phyloP scores from a whole-genome alignment of 2,888 invertebrate genomes.

The Hipparchia semele region DNA sequence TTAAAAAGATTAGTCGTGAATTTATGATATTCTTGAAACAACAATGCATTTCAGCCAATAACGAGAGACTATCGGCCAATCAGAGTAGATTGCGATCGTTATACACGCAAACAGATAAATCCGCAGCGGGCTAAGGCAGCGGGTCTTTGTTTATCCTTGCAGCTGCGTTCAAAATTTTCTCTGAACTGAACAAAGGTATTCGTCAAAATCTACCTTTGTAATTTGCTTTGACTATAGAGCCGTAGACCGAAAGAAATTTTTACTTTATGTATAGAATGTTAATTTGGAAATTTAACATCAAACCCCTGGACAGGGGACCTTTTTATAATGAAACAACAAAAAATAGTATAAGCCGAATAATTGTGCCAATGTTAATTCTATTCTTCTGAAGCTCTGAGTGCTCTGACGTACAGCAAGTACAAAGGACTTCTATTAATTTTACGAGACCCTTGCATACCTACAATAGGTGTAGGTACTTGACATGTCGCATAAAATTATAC shows the following conservation, averaged over 20 bases:
- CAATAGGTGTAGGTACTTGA: conserved; percentile 18
- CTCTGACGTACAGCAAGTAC: neutral
- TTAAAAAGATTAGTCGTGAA: too few species aligned
- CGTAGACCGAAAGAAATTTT: neutral
- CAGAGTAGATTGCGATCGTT: too few species aligned
- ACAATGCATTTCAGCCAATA: too few species aligned
- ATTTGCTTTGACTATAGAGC: neutral
- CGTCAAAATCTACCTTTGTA: neutral
- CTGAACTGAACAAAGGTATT: too few species aligned
- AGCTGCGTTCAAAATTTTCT: too few species aligned
- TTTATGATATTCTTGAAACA: too few species aligned
- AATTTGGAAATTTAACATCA: too few species aligned
- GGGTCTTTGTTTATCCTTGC: too few species aligned
- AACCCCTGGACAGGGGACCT: neutral
- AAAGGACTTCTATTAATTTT: conserved; percentile 14
- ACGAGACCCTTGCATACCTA: conserved; percentile 10
- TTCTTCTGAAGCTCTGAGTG: neutral
- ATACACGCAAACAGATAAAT: too few species aligned
- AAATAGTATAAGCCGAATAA: neutral
- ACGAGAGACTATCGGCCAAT: too few species aligned
- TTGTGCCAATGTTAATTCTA: neutral
- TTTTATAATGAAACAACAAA: neutral
- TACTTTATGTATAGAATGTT: neutral
- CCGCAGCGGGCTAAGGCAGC: too few species aligned
- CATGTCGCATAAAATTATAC: conserved; percentile 28